Evolutionary conservation across 2,888 invertebrate species (phyloP).

Genomic region (Helicoverpa assulta): DNA sequence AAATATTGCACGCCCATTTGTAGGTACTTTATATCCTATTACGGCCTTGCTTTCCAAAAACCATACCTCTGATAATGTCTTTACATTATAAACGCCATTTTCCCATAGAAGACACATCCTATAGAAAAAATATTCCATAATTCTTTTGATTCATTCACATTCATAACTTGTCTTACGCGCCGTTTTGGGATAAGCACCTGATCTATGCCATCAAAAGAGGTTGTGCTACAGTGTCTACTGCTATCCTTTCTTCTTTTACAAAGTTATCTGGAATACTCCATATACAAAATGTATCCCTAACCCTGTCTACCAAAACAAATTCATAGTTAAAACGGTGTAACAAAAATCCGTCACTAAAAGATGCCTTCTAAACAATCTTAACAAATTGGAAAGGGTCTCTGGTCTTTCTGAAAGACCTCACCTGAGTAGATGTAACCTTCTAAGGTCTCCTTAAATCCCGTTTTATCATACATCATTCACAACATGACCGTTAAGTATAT

Average conservation of each 20-base stretch:
- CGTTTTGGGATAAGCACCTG: not conserved
- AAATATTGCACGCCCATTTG: conserved; percentile 19
- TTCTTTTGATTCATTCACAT: not conserved
- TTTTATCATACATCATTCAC: not conserved
- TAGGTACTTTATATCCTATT: conserved; percentile 52
- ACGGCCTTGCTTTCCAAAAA: conserved; percentile 32
- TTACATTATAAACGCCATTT: not conserved
- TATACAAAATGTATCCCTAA: not conserved
- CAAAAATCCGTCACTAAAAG: too few relatives aligned
- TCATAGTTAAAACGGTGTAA: not conserved
- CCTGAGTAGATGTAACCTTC: too few relatives aligned
- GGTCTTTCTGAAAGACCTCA: too few relatives aligned
- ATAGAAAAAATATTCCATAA: not conserved
- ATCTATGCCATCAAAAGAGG: too few relatives aligned
- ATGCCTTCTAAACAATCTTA: too few relatives aligned
- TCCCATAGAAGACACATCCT: not conserved
- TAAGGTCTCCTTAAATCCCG: too few relatives aligned
- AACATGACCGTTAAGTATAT: conserved; percentile 1
- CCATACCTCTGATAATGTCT: conserved; percentile 7
- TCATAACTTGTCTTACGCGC: not conserved
- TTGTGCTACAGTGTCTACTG: too few relatives aligned
- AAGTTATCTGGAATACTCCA: too few relatives aligned
- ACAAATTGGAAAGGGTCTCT: too few relatives aligned
- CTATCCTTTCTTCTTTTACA: too few relatives aligned
- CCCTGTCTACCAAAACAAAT: not conserved